Evolutionary conservation across 2,888 invertebrate genomes (phyloP), one percentile per base, ranked within the genome.

Genomic region (Xestia xanthographa): DNA sequence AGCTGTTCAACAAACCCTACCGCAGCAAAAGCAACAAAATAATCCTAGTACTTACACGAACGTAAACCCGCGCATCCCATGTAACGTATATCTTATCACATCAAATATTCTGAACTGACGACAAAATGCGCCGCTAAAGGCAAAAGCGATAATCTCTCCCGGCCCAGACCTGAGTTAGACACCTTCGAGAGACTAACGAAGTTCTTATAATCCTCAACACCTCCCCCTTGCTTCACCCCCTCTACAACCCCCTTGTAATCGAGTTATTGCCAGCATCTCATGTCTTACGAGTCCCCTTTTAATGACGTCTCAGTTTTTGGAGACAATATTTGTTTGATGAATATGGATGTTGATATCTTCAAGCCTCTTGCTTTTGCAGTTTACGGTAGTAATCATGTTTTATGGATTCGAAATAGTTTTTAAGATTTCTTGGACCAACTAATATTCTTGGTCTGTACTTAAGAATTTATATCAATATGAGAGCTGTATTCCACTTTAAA

Each of bases 141-240:
- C 93, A 92, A 93, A 94, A 93, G 93, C 93, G 94, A 94, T 95
- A 95, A 95, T 95, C 95, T 95, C 95, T 90, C 88, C 88, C 92
- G 91, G 92, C 93, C 91, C 92, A 92, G 92, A 93, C 92, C 92
- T 91, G 94, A 94, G 93, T 94, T 93, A 95, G 94, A 95, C 95
- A 95, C 95, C 95, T 95, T 92, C 94, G 93, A 89, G 93, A 94
- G 94, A 92, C 95, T 96, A 96, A 96, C 95, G 95, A 96, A 96
- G 96, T 96, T 96, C 95, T 95, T 95, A 94, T 95, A 95, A 95
- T 95, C 95, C 94, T 92, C 56, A 48, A 69, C 80, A 60, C 90
- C 91, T 90, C 89, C 89, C 87, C 87, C 69, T 56, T 56, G n/a
- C 56, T 45, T 34, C 80, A 69, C 83, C 68, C 76, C 89, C 90